These are phyloP conservation scores for rat (Rattus norvegicus) DNA, from an alignment of 2,113 vertebrate species.

Conservation along the genomic window DNA sequence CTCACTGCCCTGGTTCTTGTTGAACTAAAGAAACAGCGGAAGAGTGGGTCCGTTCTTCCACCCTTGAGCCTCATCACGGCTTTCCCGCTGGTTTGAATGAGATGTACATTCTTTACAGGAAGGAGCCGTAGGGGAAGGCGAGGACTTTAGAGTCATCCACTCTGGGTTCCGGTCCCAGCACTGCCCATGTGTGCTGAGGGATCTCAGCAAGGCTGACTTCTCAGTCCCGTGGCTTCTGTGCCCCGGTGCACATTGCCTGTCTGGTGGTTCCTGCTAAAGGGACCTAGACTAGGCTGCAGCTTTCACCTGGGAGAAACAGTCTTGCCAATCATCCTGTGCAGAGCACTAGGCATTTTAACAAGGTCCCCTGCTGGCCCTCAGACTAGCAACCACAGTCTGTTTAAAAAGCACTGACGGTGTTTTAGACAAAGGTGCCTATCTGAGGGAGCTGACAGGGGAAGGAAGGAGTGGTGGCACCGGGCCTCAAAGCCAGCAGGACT, in stretches of 20 bases:
- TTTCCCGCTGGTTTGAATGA: not conserved
- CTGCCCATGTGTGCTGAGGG: not conserved
- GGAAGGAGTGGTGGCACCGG: too few species aligned
- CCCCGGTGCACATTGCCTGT: rapidly evolving
- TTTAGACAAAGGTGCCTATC: not conserved
- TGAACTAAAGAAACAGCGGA: not conserved
- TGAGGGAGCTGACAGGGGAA: not conserved
- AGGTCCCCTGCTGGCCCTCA: not conserved
- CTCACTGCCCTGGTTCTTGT: not conserved
- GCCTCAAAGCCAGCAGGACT: not conserved
- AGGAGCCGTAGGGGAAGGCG: not conserved
- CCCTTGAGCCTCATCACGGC: not conserved
- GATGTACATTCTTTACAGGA: not conserved
- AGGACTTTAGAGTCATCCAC: not conserved
- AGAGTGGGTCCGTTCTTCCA: not conserved
- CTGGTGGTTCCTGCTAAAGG: not conserved
- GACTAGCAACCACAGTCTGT: not conserved
- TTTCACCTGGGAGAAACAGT: not conserved
- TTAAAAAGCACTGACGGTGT: not conserved
- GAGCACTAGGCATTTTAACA: not conserved
- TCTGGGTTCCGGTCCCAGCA: not conserved
- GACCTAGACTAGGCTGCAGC: too few species aligned
- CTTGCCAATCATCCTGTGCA: too few species aligned
- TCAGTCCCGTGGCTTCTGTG: not conserved
- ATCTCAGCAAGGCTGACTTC: not conserved